Percentiles rank a stretch among this genome's conserved stretches.
Evolutionary conservation across 2,113 vertebrate species (phyloP).

Genomic region (Muntiacus reevesi): DNA sequence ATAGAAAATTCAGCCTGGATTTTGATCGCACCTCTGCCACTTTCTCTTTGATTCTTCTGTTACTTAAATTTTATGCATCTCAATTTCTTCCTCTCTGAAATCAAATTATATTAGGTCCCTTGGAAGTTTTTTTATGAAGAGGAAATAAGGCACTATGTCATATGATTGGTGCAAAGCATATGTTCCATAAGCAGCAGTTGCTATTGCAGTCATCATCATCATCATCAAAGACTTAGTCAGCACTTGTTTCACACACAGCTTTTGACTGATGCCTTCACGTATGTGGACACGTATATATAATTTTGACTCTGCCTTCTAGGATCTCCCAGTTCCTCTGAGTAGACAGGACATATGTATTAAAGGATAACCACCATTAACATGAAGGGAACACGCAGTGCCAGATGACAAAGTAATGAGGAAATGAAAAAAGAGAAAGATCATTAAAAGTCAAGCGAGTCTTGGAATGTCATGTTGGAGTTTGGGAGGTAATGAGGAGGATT

Average conservation of each 20-base stretch:
- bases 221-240: background rate
- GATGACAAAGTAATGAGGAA: conserved; percentile 23
- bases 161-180: background rate
- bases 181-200: background rate
- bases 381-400: background rate
- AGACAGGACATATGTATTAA: background rate
- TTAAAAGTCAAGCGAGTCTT: background rate
- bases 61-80: background rate
- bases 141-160: background rate
- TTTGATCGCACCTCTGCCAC: background rate
- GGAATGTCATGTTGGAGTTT: background rate
- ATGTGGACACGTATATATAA: background rate
- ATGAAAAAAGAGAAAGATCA: background rate
- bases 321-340: background rate
- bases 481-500: background rate
- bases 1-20: background rate
- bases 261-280: background rate
- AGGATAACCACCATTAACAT: background rate
- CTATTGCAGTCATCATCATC: background rate
- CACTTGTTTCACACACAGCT: background rate
- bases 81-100: background rate
- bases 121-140: background rate
- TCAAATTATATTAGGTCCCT: background rate
- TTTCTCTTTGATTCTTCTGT: background rate
- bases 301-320: background rate